A percentile compares a stretch with the other conserved stretches of the same genome.
phyloP scores from a whole-genome alignment of 2,113 vertebrate species.

The Cyprinus carpio region DNA sequence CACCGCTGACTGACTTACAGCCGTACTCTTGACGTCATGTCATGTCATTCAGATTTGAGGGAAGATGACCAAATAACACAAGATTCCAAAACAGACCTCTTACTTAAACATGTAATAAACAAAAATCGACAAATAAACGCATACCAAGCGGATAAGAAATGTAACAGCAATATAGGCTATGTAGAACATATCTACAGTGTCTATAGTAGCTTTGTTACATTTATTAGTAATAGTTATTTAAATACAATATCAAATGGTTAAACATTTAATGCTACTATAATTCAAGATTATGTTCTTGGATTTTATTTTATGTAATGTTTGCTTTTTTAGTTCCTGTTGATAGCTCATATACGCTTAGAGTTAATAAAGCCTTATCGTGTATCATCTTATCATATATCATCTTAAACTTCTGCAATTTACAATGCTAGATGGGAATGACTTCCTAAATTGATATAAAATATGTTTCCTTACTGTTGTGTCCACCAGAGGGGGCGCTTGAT shows the following conservation, averaged over 20 bases:
- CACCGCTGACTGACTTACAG: constrained; percentile 4
- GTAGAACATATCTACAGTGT: too few relatives aligned
- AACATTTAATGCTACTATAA: background rate
- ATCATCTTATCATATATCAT: background rate
- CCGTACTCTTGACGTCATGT: constrained; percentile 19
- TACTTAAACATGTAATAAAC: background rate
- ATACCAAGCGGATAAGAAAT: background rate
- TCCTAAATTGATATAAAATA: background rate
- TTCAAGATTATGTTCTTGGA: background rate
- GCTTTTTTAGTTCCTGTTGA: background rate
- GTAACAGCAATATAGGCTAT: too few relatives aligned
- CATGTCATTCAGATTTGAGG: background rate
- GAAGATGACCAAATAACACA: background rate
- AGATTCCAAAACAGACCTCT: background rate
- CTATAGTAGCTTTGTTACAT: background rate
- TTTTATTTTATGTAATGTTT: background rate
- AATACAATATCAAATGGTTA: background rate
- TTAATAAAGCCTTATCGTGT: background rate
- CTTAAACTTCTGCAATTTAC: background rate
- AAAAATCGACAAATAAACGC: background rate
- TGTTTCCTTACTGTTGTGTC: constrained; percentile 3
- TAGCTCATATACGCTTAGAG: background rate
- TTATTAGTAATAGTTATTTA: background rate
- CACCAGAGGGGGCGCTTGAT: constrained; percentile 65
- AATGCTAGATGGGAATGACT: background rate